Conservation (phyloP, 2,888 invertebrate species). For the Scrobipalpa costella region DNA sequence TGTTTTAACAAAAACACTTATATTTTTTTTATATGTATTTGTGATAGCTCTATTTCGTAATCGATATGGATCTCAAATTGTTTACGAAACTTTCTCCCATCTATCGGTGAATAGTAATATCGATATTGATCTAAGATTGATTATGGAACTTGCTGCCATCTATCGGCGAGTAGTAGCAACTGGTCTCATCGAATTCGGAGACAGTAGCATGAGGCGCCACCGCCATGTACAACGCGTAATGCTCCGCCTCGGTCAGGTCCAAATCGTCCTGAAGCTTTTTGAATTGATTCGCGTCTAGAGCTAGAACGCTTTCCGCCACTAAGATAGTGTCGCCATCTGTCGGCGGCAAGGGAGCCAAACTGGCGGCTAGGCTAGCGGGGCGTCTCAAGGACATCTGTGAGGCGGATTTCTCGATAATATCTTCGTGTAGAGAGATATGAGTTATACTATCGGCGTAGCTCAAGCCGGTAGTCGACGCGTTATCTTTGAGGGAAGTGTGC, state of each 20-base stretch:
- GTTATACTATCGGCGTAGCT: constrained; percentile 82
- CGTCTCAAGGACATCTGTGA: constrained; percentile 59
- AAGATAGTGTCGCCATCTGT: constrained; percentile 81
- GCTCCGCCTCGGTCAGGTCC: constrained; percentile 92
- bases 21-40: too few relatives aligned
- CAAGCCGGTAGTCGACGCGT: constrained; percentile 64
- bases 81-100: too few relatives aligned
- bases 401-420: constrained; percentile 63
- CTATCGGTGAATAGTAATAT: too few relatives aligned
- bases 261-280: constrained; percentile 76
- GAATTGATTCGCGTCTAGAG: constrained; percentile 67
- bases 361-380: constrained; percentile 49
- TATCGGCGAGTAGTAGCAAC: constrained; percentile 92
- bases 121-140: constrained; percentile 30
- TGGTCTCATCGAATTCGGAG: constrained; percentile 94
- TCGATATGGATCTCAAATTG: too few relatives aligned
- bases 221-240: constrained; percentile 92
- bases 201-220: constrained; percentile 92
- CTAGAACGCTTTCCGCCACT: constrained; percentile 79
- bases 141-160: constrained; percentile 86
- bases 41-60: too few relatives aligned
- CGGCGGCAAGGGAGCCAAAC: constrained; percentile 68
- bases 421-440: constrained; percentile 85
- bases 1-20: too few relatives aligned
- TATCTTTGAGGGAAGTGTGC: constrained; percentile 69